Percentiles rank a stretch among this genome's conserved stretches.
Conservation (phyloP, 2,888 invertebrate genomes). For the Aleiodes testaceus region DNA sequence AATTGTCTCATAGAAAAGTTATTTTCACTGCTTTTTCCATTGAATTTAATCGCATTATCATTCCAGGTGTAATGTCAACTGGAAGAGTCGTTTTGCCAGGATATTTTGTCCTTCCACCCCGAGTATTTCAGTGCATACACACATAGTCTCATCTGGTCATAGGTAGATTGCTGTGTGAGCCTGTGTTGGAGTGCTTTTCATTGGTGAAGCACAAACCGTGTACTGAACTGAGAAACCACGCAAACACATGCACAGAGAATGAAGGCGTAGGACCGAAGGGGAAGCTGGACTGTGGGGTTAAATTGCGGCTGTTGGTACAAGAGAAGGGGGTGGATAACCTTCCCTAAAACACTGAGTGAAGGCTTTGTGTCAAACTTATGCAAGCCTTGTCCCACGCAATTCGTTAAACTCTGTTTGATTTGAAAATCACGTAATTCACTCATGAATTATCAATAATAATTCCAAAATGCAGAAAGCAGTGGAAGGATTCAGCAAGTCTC, state of each 20-base stretch:
- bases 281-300: conserved; percentile 44
- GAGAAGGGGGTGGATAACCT: conserved; percentile 41
- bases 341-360: conserved; percentile 38
- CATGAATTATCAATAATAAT: no score
- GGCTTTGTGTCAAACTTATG: conserved; percentile 48
- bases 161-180: conserved; percentile 29
- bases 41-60: conserved; percentile 14
- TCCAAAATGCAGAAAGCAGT: no score
- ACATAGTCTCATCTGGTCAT: conserved; percentile 29
- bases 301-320: conserved; percentile 48
- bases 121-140: conserved; percentile 9
- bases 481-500: not conserved
- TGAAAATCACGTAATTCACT: conserved; percentile 56
- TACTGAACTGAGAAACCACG: conserved; percentile 44
- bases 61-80: conserved; percentile 11
- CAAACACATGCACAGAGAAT: conserved; percentile 47
- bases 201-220: conserved; percentile 1
- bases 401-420: conserved; percentile 60
- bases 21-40: not conserved
- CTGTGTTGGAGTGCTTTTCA: conserved; percentile 8
- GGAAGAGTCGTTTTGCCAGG: conserved; percentile 8
- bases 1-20: no score
- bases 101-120: conserved; percentile 23
- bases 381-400: conserved; percentile 47
- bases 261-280: conserved; percentile 39